Evolutionary conservation across 1,140 invertebrate genomes (phyloP).

Genomic region (Panulirus ornatus): DNA sequence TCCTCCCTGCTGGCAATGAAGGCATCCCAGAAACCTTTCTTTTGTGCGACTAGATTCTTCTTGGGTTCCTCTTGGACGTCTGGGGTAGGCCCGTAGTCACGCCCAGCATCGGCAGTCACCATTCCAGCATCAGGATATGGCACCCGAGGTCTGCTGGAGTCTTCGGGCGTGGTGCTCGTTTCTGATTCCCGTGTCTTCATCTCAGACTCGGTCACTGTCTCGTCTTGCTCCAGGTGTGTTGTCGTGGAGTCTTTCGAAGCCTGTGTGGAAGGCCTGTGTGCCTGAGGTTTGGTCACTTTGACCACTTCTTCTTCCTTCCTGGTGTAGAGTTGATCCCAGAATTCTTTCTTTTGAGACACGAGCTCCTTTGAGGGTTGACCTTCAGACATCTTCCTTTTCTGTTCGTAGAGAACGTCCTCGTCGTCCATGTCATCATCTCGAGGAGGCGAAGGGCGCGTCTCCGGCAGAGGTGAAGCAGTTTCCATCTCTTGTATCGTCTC

Average conservation of each 20-base stretch:
- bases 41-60: slow-evolving; percentile 52
- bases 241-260: neutral
- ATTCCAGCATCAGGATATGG: neutral
- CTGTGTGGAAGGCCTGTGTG: neutral
- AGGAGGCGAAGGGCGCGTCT: neutral
- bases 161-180: neutral
- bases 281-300: neutral
- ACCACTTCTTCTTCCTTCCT: neutral
- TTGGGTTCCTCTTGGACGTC: neutral
- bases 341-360: slow-evolving; percentile 21
- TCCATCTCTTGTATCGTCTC: neutral
- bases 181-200: neutral
- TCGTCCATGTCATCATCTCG: too few relatives aligned
- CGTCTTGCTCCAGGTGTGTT: neutral
- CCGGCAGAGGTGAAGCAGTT: neutral
- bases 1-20: slow-evolving; percentile 23
- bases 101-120: neutral
- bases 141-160: neutral
- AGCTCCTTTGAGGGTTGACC: neutral
- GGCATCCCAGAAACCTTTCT: slow-evolving; percentile 64
- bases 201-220: neutral
- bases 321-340: slow-evolving; percentile 20
- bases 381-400: neutral
- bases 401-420: neutral
- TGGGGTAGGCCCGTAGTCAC: too few relatives aligned